phyloP scores from a whole-genome alignment of 2,888 invertebrate genomes.

The Ctena decussata region DNA sequence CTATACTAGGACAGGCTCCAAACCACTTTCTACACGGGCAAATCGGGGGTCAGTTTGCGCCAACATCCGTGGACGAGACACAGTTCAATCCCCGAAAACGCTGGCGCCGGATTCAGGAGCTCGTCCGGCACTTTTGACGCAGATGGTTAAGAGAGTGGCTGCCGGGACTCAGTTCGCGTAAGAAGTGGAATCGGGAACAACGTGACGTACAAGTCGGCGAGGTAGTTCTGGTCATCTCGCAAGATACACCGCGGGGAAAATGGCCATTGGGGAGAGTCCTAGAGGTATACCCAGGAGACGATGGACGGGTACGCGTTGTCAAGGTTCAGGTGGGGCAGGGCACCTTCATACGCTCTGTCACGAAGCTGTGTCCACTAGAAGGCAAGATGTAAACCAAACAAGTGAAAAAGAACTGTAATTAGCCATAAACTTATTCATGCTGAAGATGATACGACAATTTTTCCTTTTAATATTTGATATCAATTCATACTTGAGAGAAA shows the following conservation, averaged over 20 bases:
- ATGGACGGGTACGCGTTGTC: slow-evolving; percentile 36
- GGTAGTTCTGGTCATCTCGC: slow-evolving; percentile 37
- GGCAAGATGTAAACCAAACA: not conserved
- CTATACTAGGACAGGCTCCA: slow-evolving; percentile 51
- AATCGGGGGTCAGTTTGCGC: not conserved
- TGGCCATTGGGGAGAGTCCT: slow-evolving; percentile 47
- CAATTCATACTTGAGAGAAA: no score
- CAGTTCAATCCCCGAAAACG: not conserved
- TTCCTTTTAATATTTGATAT: no score
- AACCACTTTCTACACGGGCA: slow-evolving; percentile 63
- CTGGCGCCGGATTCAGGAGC: not conserved
- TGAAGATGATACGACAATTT: no score
- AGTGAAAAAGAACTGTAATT: not conserved
- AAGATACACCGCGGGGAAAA: slow-evolving; percentile 33
- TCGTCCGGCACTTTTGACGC: not conserved
- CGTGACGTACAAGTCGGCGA: slow-evolving; percentile 35
- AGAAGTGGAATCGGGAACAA: not conserved
- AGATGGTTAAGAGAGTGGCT: slow-evolving; percentile 35
- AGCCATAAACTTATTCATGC: not conserved
- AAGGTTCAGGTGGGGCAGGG: slow-evolving; percentile 13
- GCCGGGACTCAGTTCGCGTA: slow-evolving; percentile 15
- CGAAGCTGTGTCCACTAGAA: slow-evolving; percentile 42
- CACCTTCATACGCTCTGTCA: slow-evolving; percentile 15
- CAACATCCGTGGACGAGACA: not conserved
- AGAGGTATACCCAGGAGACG: slow-evolving; percentile 29